phyloP scores from a whole-genome alignment of 2,797 vertebrate species.

The Pangasius mekongensis region DNA sequence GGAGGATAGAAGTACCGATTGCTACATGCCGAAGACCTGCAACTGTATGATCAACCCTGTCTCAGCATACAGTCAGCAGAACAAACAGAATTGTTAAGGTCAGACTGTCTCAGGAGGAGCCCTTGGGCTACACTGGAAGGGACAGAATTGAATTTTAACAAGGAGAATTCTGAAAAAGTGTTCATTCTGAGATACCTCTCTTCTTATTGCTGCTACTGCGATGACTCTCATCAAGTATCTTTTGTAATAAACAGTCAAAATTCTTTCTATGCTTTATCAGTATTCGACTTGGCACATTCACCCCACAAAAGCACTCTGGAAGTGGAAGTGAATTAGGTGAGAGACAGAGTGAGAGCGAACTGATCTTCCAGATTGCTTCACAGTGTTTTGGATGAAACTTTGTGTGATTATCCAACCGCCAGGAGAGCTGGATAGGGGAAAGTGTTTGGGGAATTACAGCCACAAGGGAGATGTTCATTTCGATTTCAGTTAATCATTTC shows the following conservation, averaged over 20 bases:
- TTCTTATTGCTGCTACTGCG: background rate
- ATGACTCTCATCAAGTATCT: background rate
- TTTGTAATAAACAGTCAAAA: background rate
- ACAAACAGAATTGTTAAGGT: slow-evolving; percentile 44
- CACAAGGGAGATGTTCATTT: slow-evolving; percentile 35
- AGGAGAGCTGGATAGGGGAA: slow-evolving; percentile 27
- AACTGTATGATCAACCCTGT: slow-evolving; percentile 4
- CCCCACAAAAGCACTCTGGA: background rate
- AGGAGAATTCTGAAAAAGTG: background rate
- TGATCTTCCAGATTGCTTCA: slow-evolving; percentile 12
- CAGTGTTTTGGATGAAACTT: background rate
- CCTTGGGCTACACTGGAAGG: slow-evolving; percentile 28
- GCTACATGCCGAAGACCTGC: background rate
- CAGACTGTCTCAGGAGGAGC: slow-evolving; percentile 31
- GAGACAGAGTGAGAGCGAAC: background rate
- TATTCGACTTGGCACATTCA: too few species aligned
- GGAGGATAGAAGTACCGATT: background rate
- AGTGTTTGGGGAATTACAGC: slow-evolving; percentile 23
- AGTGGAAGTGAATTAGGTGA: background rate
- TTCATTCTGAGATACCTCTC: background rate
- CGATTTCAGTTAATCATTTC: slow-evolving; percentile 38
- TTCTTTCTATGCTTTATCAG: background rate
- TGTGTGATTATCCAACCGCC: slow-evolving; percentile 6
- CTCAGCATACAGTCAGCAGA: slow-evolving; percentile 8
- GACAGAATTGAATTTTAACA: slow-evolving; percentile 25